Conservation (phyloP, 1,140 invertebrate species). For the Tetragonula clypearis region DNA sequence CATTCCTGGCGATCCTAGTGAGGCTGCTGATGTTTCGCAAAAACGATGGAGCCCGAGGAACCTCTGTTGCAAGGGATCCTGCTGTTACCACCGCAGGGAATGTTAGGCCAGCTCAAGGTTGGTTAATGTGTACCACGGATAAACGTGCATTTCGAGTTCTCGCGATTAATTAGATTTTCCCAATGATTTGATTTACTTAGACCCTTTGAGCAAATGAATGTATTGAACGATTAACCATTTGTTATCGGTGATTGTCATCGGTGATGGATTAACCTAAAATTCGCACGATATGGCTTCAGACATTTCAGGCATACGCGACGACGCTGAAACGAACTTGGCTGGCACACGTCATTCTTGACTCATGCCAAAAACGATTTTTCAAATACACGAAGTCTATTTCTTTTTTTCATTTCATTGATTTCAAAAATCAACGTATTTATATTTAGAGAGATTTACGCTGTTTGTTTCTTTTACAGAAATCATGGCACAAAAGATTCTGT, state of each 20-base stretch:
- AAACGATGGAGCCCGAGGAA: constrained; percentile 85
- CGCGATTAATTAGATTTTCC: background rate
- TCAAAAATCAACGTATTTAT: background rate
- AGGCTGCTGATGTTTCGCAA: constrained; percentile 48
- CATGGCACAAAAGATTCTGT: constrained; percentile 90
- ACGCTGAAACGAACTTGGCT: background rate
- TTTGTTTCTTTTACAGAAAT: constrained; percentile 84
- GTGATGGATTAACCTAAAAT: constrained; percentile 41
- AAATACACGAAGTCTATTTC: background rate
- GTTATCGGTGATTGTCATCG: background rate
- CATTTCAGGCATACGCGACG: background rate
- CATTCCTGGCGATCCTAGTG: background rate
- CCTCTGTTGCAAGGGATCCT: constrained; percentile 86
- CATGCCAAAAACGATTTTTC: background rate
- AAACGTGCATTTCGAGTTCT: background rate
- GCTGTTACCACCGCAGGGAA: constrained; percentile 86
- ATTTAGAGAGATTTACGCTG: background rate
- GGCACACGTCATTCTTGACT: constrained; percentile 15
- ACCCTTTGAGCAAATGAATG: background rate
- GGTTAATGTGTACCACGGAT: constrained; percentile 39
- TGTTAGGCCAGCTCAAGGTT: constrained; percentile 83
- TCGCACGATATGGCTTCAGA: background rate
- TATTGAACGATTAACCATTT: background rate
- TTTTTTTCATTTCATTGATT: too few relatives aligned
- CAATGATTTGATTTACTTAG: background rate